Conservation (phyloP, 23 tunicate species). For the Ciona savignyi region DNA sequence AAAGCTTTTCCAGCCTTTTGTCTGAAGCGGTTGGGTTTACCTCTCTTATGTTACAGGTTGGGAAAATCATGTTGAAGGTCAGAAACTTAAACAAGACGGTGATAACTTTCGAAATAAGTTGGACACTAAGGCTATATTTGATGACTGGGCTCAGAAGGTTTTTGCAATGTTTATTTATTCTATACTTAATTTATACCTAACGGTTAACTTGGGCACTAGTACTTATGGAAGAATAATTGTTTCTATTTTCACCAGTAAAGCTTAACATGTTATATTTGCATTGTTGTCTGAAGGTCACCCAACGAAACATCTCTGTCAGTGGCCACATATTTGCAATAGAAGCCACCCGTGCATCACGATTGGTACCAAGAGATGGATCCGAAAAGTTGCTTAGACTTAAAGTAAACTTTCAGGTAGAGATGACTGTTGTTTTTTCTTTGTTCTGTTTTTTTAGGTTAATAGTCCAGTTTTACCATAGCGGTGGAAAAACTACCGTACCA, state of each 20-base stretch:
- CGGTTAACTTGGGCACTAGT: no score
- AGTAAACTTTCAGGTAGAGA: constrained; percentile 90
- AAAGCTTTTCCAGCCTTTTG: neutral
- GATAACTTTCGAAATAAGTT: constrained; percentile 71
- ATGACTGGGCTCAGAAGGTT: constrained; percentile 83
- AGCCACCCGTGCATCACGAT: constrained; percentile 34
- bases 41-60: constrained; percentile 33
- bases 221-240: no score
- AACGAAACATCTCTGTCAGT: constrained; percentile 80
- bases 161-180: no score
- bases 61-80: constrained; percentile 98
- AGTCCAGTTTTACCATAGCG: no score
- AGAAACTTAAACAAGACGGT: constrained; percentile 88
- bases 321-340: constrained; percentile 95
- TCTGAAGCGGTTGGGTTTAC: neutral
- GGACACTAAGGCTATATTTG: constrained; percentile 82
- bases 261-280: neutral
- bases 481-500: no score
- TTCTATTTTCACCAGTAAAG: no score
- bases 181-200: no score
- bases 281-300: constrained; percentile 36
- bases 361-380: constrained; percentile 8
- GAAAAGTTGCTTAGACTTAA: constrained; percentile 56
- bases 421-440: no score
- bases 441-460: no score